These are phyloP conservation scores for Keiferia lycopersicella DNA, from an alignment of 2,888 invertebrate species.

Conservation along the genomic window DNA sequence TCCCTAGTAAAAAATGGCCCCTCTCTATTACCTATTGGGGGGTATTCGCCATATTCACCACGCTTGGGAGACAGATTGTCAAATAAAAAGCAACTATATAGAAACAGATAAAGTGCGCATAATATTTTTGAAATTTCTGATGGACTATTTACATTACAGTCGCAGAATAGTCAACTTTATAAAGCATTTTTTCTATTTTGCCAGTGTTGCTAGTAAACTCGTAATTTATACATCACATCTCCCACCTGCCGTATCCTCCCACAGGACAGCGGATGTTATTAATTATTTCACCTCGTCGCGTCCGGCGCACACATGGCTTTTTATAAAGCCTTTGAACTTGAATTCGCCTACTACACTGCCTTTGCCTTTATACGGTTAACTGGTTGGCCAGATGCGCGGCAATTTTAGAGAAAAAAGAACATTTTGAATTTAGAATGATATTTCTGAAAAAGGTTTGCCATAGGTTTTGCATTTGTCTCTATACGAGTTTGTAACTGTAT, in stretches of 20 bases:
- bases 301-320: slow-evolving; percentile 24
- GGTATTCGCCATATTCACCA: too few species aligned
- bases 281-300: slow-evolving; percentile 29
- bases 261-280: slow-evolving; percentile 26
- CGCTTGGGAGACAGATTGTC: too few species aligned
- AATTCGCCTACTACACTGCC: background rate
- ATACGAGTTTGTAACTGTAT: background rate
- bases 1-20: too few species aligned
- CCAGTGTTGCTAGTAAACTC: background rate
- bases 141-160: too few species aligned
- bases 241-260: slow-evolving; percentile 26
- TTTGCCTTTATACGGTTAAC: slow-evolving; percentile 4
- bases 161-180: too few species aligned
- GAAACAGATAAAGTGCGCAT: too few species aligned
- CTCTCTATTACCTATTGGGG: too few species aligned
- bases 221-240: slow-evolving; percentile 10
- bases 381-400: slow-evolving; percentile 9
- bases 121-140: too few species aligned
- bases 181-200: too few species aligned
- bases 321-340: slow-evolving; percentile 14
- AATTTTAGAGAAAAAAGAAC: background rate
- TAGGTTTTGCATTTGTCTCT: background rate
- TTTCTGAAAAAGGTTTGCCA: background rate
- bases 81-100: too few species aligned
- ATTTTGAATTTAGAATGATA: background rate